Base-by-base conservation (phyloP, 2,888 invertebrate species). In the Drosophila setosimentum region DNA sequence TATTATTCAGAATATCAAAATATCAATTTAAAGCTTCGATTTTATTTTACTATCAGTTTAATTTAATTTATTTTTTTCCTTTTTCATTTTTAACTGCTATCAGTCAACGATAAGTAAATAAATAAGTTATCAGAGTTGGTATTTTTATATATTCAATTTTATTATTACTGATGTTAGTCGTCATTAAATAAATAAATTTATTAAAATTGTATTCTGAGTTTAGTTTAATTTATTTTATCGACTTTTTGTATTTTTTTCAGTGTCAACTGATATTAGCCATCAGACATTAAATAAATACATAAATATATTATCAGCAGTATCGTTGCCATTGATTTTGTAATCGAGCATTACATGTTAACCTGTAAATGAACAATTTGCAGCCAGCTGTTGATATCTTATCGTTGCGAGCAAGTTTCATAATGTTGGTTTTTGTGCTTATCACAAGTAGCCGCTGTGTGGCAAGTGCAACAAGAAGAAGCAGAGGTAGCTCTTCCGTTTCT, bases 291-390 rank as follows among this genome's bases (percentile, higher is more conserved):
- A 4, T 16, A 45, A 13, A 45, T 45, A 24, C 4, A 16, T 24
- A 16, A 16, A 24, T 24, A 13, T 13, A 24, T 24, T 24, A 24
- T 24, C 45, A 16, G 18, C 18, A 27, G 11, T 40, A 18, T 27
- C 70, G 45, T 61, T 79, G 87, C 57, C 84, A 79, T 80, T 87
- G 72, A 71, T 62, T 77, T 80, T 54, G 70, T 77, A 87, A 88
- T 76, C 86, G 72, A 24, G 37, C 68, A 75, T 86, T 83, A 76
- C 86, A 86, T 76, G 63, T 68, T 71, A 83, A 75, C 71, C 83
- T 85, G 79, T 61, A 48, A 66, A 74, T 78, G 73, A 68, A 59
- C 51, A 53, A 49, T 18, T 33, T 49, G 18, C 27, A 51, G 57
- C 49, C 73, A 73, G 73, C 68, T 72, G 72, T 73, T 62, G 62